Evolutionary conservation across 1,140 invertebrate species (phyloP).

Genomic region (Drosophila tristis): DNA sequence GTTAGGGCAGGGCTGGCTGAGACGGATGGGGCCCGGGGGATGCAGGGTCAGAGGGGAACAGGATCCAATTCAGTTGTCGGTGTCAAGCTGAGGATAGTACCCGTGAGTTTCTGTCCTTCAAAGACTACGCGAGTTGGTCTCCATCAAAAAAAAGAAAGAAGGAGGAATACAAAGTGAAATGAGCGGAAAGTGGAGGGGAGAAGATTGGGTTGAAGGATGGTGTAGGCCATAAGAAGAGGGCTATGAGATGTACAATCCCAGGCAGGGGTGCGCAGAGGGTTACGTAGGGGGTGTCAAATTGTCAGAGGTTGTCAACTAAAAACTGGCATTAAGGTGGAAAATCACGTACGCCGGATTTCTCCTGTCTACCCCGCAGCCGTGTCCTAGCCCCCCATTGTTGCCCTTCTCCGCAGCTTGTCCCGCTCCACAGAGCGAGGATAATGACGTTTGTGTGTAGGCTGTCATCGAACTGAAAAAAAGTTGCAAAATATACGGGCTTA

Average conservation of each 20-base stretch:
- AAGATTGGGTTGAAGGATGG: too few species aligned
- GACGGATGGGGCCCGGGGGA: not conserved
- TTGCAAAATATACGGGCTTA: conserved; percentile 58
- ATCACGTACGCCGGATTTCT: conserved; percentile 78
- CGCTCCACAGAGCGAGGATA: not conserved
- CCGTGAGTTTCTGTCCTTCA: conserved; percentile 1
- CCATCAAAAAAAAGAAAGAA: not conserved
- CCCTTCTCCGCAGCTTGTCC: too few species aligned
- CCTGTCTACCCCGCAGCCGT: conserved; percentile 35
- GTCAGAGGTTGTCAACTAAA: conserved; percentile 73
- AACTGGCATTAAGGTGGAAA: conserved; percentile 76
- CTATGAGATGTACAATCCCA: conserved; percentile 38
- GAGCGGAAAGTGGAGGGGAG: conserved; percentile 22
- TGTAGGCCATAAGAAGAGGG: conserved; percentile 9
- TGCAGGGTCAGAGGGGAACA: conserved; percentile 11
- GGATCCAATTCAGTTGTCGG: too few species aligned
- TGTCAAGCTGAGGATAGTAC: conserved; percentile 20
- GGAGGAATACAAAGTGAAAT: conserved; percentile 64
- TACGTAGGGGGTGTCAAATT: conserved; percentile 66
- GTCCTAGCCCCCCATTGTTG: conserved; percentile 6
- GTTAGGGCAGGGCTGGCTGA: not conserved
- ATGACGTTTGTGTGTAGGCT: conserved; percentile 39
- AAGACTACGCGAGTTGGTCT: conserved; percentile 3
- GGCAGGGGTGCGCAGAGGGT: conserved; percentile 23
- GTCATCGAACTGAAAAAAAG: conserved; percentile 70